A percentile compares a stretch with the other conserved stretches of the same genome.
Conservation (phyloP, 2,888 invertebrate genomes). For the Neuroscelio doddi region DNA sequence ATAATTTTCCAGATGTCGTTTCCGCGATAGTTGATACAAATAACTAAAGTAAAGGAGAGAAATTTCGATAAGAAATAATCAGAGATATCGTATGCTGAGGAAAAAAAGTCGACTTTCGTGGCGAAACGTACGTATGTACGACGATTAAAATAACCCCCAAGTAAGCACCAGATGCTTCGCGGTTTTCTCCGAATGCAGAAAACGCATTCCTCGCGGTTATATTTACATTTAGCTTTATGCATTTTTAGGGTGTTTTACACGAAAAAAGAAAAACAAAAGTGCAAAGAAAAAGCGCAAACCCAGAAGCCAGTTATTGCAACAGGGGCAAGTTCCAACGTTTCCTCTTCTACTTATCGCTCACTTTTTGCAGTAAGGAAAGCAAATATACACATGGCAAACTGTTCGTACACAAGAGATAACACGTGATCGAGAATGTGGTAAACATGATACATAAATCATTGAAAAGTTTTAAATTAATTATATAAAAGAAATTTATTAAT, state of each 20-base stretch:
- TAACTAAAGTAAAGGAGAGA: too few relatives aligned
- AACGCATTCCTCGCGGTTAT: slow-evolving; percentile 15
- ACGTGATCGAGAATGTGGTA: slow-evolving; percentile 1
- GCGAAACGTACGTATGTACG: slow-evolving; percentile 9
- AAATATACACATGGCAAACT: neutral
- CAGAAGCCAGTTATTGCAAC: neutral
- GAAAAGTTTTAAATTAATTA: neutral
- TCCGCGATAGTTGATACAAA: too few relatives aligned
- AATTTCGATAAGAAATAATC: neutral
- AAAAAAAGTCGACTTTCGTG: slow-evolving; percentile 18
- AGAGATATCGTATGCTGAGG: neutral
- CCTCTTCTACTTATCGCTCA: neutral
- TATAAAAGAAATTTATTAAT: neutral
- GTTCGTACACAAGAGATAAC: neutral
- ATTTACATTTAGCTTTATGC: slow-evolving; percentile 15
- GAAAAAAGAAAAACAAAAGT: neutral
- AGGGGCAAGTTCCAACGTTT: slow-evolving; percentile 3
- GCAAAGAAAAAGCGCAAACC: neutral
- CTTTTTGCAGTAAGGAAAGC: slow-evolving; percentile 1
- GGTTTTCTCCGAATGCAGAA: slow-evolving; percentile 40
- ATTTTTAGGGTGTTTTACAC: neutral
- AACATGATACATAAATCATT: slow-evolving; percentile 3
- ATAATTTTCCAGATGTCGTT: too few relatives aligned
- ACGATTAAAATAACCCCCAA: slow-evolving; percentile 36
- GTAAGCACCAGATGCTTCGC: slow-evolving; percentile 43